These are phyloP conservation scores for Cheirogaleus major DNA, from an alignment of 2,797 vertebrate genomes.

Conservation along the genomic window DNA sequence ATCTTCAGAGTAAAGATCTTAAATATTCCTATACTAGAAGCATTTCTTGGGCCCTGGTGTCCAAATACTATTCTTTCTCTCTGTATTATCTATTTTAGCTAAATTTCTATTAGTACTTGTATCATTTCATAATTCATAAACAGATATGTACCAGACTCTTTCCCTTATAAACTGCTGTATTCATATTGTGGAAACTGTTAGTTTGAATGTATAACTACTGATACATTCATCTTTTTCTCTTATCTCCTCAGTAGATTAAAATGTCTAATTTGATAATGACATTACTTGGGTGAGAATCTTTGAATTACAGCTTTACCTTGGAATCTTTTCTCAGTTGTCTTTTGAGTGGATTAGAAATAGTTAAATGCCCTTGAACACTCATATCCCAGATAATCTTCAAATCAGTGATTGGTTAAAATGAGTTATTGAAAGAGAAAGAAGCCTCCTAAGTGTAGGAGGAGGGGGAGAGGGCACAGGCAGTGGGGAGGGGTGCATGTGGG, in stretches of 20 bases:
- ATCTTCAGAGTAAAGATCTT: slow-evolving; percentile 5
- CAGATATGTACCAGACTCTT: not conserved
- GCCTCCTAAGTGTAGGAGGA: not conserved
- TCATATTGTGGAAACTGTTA: not conserved
- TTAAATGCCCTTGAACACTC: slow-evolving; percentile 42
- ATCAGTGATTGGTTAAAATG: slow-evolving; percentile 15
- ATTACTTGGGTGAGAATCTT: not conserved
- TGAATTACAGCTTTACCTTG: not conserved
- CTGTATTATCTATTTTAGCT: not conserved
- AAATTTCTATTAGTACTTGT: slow-evolving; percentile 2
- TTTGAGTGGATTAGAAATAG: slow-evolving; percentile 50
- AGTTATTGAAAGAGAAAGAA: slow-evolving; percentile 43
- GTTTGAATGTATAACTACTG: not conserved
- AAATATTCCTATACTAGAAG: not conserved
- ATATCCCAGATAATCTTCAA: not conserved
- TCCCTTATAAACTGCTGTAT: not conserved
- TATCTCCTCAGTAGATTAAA: not conserved
- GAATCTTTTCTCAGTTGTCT: slow-evolving; percentile 11
- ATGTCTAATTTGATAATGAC: not conserved
- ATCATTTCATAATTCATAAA: not conserved
- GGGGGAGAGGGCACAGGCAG: not conserved
- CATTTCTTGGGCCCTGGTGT: not conserved
- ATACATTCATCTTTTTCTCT: not conserved
- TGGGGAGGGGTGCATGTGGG: not conserved
- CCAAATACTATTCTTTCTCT: not conserved